Base-by-base conservation (phyloP, 2,888 invertebrate species). In the Xanthorhoe spadicearia region DNA sequence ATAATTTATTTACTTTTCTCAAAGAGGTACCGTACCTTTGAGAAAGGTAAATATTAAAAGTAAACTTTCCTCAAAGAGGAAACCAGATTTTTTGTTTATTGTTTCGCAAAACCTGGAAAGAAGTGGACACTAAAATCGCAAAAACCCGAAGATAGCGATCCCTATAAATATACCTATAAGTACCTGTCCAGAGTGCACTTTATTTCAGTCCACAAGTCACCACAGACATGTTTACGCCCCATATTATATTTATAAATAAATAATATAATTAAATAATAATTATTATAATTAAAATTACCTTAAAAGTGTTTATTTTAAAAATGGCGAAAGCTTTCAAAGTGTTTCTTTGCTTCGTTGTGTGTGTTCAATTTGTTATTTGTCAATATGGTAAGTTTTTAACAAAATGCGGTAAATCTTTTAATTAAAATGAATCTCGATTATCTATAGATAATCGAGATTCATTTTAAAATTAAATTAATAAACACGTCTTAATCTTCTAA, bases 261-360 rank as follows among this genome's bases (percentile, higher is more conserved):
- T 46, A 46, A 4, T 10, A 38, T 38, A 38, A 43, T 43, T 1
- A 1, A 2, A 13, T 10, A 38, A 13, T 43, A 43, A 53, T 61
- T 43, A 67, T 52, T 35, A 13, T 17, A 53, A 28, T 10, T 49
- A 35, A 35, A 19, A 10, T 2, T 23, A 23, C 19, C 8, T 48
- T 48, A 48, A 9, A 32, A 52, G 56, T 56, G 15, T 17, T 53
- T 9, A 6, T 64, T 60, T 69, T 70, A 68, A 68, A 62, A 18
- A 85, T 86, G 85, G 78, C 79, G 55, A 76, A 72, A 58, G 59
- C 62, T 60, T 69, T 77, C 68, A 65, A 75, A 75, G 72, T 76
- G 67, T 51, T 80, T 68, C 59, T 89, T 75, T 87, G 85, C 80
- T 69, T 85, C 68, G 79, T 74, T 83, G 70, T 87, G 78, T 84